Percentiles rank a stretch among this genome's conserved stretches.
Evolutionary conservation across 2,888 invertebrate genomes (phyloP).

Genomic region (Gari tellinella): DNA sequence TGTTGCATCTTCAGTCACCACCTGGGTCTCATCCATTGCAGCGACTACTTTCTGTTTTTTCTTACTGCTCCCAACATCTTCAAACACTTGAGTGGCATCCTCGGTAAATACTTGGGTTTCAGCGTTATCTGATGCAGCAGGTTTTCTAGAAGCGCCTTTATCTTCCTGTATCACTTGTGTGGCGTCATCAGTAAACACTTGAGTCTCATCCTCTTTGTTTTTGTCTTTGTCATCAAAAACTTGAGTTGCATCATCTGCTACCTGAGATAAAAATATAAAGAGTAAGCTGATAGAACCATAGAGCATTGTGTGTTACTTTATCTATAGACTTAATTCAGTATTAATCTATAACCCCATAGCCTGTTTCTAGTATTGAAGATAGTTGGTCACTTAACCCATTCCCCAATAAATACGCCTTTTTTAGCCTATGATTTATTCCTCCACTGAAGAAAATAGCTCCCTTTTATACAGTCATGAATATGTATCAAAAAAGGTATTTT

Average conservation of each 20-base stretch:
- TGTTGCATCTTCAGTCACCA: constrained; percentile 23
- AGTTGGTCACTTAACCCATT: too few species aligned
- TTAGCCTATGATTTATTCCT: too few species aligned
- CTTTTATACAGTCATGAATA: too few species aligned
- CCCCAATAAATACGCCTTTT: too few species aligned
- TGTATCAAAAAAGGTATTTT: too few species aligned
- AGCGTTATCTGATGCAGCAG: neutral
- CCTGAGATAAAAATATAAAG: neutral
- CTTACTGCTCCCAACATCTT: neutral
- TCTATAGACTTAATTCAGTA: too few species aligned
- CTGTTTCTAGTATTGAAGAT: too few species aligned
- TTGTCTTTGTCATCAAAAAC: constrained; percentile 21
- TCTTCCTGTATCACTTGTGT: constrained; percentile 23
- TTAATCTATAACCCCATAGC: too few species aligned
- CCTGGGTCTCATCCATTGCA: neutral
- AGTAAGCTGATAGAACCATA: too few species aligned
- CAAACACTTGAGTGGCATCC: constrained; percentile 26
- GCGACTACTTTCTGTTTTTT: neutral
- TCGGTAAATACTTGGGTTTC: constrained; percentile 23
- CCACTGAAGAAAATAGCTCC: too few species aligned
- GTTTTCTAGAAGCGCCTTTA: neutral
- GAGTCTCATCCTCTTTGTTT: constrained; percentile 31
- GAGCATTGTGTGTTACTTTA: too few species aligned
- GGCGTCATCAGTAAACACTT: constrained; percentile 18
- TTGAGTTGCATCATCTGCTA: constrained; percentile 29